A percentile compares a stretch with the other conserved stretches of the same genome.
These are phyloP conservation scores for Kryptolebias marmoratus DNA, from an alignment of 2,113 vertebrate genomes.

Conservation along the genomic window DNA sequence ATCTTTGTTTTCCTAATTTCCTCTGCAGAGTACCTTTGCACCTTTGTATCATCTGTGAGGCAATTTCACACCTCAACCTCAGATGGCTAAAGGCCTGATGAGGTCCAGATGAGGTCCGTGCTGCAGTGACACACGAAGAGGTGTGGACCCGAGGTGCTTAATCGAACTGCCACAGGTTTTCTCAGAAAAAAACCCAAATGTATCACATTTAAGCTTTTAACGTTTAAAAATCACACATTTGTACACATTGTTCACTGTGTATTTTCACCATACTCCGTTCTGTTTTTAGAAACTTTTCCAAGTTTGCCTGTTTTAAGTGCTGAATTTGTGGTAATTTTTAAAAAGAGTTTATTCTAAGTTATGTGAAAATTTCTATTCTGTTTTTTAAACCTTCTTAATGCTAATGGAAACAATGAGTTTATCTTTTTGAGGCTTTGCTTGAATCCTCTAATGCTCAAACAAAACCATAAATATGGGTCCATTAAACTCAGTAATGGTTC, in stretches of 20 bases:
- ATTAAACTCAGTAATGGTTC: not conserved
- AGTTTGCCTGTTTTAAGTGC: too few species aligned
- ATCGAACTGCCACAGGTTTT: constrained; percentile 45
- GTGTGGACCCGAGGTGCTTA: constrained; percentile 43
- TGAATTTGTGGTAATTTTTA: too few species aligned
- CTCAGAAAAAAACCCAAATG: not conserved
- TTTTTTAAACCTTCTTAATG: too few species aligned
- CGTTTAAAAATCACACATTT: not conserved
- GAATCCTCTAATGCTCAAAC: not conserved
- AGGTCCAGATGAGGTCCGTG: constrained; percentile 69
- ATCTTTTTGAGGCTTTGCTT: not conserved
- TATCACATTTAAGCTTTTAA: not conserved
- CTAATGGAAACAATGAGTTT: too few species aligned
- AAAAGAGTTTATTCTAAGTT: too few species aligned
- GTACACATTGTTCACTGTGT: too few species aligned
- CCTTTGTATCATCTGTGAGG: constrained; percentile 52
- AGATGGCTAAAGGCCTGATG: constrained; percentile 59
- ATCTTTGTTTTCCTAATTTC: constrained; percentile 74
- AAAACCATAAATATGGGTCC: not conserved
- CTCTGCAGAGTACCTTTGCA: constrained; percentile 45
- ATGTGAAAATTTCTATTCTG: too few species aligned
- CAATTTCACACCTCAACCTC: constrained; percentile 59
- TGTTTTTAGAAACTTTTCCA: too few species aligned
- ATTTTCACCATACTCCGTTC: too few species aligned
- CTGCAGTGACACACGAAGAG: constrained; percentile 46